These are phyloP conservation scores for Bradypus variegatus DNA, from an alignment of 2,797 vertebrate species.

Conservation along the genomic window DNA sequence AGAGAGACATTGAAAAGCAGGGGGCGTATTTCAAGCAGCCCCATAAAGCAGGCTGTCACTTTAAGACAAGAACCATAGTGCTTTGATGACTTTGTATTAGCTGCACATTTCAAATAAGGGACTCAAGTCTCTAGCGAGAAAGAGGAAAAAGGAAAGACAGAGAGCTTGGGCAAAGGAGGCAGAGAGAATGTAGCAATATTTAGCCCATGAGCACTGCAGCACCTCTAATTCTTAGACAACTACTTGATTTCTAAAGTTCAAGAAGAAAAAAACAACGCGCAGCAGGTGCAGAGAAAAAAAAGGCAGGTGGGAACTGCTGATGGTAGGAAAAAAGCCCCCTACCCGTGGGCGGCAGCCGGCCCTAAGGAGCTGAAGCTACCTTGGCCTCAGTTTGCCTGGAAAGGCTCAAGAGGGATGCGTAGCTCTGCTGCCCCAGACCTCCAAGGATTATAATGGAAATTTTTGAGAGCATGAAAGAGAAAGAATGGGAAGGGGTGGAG, in stretches of 20 bases:
- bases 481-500: conserved; percentile 38
- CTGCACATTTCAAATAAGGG: conserved; percentile 73
- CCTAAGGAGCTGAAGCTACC: not conserved
- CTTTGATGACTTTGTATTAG: conserved; percentile 83
- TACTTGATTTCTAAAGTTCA: conserved; percentile 51
- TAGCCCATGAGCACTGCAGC: not conserved
- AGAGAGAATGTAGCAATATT: not conserved
- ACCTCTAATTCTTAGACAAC: conserved; percentile 33
- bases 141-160: not conserved
- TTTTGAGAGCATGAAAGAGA: conserved; percentile 37
- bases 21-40: conserved; percentile 78
- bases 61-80: conserved; percentile 81
- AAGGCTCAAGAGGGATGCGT: not conserved
- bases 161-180: not conserved
- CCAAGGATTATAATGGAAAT: conserved; percentile 58
- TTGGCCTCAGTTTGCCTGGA: conserved; percentile 40
- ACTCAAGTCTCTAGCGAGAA: conserved; percentile 65
- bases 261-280: conserved; percentile 29
- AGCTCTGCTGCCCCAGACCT: not conserved
- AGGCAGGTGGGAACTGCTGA: conserved; percentile 50
- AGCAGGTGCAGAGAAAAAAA: conserved; percentile 53
- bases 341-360: not conserved
- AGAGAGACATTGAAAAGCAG: conserved; percentile 80
- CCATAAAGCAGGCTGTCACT: conserved; percentile 80
- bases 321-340: not conserved